These are phyloP conservation scores for Sinocyclocheilus anophthalmus DNA, from an alignment of 2,113 vertebrate species.

Conservation along the genomic window DNA sequence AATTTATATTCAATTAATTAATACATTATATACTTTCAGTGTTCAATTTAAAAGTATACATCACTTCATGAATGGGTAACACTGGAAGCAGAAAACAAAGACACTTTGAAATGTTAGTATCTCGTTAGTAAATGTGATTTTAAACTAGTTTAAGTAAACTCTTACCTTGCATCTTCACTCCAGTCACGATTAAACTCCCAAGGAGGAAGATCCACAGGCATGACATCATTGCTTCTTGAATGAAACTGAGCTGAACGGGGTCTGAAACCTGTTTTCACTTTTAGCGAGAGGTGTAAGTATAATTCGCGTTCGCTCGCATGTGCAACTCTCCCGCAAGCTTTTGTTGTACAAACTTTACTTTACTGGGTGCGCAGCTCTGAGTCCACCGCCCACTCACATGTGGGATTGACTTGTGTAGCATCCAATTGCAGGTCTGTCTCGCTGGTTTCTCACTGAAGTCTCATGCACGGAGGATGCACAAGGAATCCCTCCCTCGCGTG, in stretches of 20 bases:
- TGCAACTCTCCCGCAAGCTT: constrained; percentile 37
- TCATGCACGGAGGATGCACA: constrained; percentile 3
- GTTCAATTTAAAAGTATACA: too few relatives aligned
- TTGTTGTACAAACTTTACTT: constrained; percentile 49
- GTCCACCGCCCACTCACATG: constrained; percentile 9
- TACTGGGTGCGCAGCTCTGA: constrained; percentile 27
- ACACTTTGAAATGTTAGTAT: neutral
- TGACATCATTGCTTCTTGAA: constrained; percentile 37
- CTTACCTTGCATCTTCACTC: constrained; percentile 51
- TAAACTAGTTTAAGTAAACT: neutral
- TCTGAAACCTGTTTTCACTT: neutral
- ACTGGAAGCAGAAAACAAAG: neutral
- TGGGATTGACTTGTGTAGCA: constrained; percentile 43
- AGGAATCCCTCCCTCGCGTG: neutral
- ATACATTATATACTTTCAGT: neutral
- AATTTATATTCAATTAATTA: neutral
- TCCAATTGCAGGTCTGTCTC: constrained; percentile 34
- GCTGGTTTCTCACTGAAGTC: neutral
- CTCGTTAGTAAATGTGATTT: neutral
- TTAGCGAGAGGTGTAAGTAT: neutral
- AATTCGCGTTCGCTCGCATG: neutral
- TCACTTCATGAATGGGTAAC: neutral
- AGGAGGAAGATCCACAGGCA: constrained; percentile 51
- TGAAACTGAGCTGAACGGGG: neutral
- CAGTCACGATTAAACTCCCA: constrained; percentile 43